These are phyloP conservation scores for Drosophila orosa DNA, from an alignment of 1,140 invertebrate genomes.

Conservation along the genomic window DNA sequence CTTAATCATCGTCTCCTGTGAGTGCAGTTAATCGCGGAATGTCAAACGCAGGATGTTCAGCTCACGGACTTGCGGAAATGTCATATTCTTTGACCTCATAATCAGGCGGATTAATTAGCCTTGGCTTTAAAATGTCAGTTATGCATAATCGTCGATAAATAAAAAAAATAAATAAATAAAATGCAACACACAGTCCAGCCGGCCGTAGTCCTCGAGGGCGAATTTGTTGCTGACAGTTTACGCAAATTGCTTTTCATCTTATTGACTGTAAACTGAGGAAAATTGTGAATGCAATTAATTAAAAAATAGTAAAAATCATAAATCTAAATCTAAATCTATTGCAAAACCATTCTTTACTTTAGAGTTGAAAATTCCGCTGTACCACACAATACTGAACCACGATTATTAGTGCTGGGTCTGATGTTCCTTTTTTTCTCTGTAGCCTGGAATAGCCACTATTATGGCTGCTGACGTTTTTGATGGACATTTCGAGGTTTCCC, in stretches of 20 bases:
- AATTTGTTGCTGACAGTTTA: constrained; percentile 75
- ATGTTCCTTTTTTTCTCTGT: background rate
- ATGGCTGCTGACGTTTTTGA: constrained; percentile 66
- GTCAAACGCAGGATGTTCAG: constrained; percentile 14
- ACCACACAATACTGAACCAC: too few species aligned
- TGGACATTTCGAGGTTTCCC: constrained; percentile 61
- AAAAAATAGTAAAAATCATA: too few species aligned
- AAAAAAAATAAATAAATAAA: background rate
- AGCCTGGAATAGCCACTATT: constrained; percentile 20
- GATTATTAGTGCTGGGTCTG: background rate
- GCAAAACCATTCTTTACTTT: too few species aligned
- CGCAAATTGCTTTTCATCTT: constrained; percentile 78
- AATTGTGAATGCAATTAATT: too few species aligned
- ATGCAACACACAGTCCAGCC: background rate
- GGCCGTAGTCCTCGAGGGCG: constrained; percentile 17
- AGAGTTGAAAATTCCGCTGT: background rate
- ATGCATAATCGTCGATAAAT: constrained; percentile 14
- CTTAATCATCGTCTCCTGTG: too few species aligned
- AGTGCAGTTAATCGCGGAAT: constrained; percentile 16
- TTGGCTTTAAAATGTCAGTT: constrained; percentile 23
- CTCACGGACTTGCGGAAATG: constrained; percentile 54
- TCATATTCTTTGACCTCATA: constrained; percentile 59
- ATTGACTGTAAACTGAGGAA: constrained; percentile 19
- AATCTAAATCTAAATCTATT: too few species aligned
- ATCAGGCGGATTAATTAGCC: constrained; percentile 58